Percentiles rank a stretch among this genome's conserved stretches.
Conservation (phyloP, 2,888 invertebrate genomes). For the Campopleginae sp. region DNA sequence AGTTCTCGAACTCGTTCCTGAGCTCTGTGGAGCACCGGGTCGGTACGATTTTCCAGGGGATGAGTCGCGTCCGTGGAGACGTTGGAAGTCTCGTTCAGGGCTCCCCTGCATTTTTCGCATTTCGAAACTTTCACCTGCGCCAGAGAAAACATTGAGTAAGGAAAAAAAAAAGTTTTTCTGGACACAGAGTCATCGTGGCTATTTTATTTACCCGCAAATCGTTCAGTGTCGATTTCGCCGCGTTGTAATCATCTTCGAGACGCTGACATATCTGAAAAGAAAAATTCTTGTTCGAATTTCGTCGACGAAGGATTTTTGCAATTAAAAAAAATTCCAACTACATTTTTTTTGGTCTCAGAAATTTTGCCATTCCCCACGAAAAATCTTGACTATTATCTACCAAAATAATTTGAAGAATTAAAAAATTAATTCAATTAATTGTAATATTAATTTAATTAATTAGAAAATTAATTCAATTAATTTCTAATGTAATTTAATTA, state of each 20-base stretch:
- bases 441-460: too few relatives aligned
- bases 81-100: slow-evolving; percentile 75
- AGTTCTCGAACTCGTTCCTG: slow-evolving; percentile 92
- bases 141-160: slow-evolving; percentile 9
- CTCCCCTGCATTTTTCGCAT: slow-evolving; percentile 85
- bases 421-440: too few relatives aligned
- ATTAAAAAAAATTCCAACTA: neutral
- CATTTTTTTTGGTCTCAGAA: neutral
- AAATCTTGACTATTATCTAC: too few relatives aligned
- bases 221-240: slow-evolving; percentile 87
- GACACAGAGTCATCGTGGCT: too few relatives aligned
- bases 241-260: slow-evolving; percentile 92
- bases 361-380: neutral
- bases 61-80: slow-evolving; percentile 75
- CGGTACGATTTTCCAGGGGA: slow-evolving; percentile 79
- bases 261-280: slow-evolving; percentile 90
- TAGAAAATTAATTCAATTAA: too few relatives aligned
- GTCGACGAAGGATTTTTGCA: neutral
- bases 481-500: neutral
- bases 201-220: slow-evolving; percentile 87
- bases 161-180: neutral
- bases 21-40: slow-evolving; percentile 83
- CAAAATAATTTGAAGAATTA: neutral
- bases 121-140: slow-evolving; percentile 86
- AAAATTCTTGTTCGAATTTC: neutral